Conservation (phyloP, 2,113 vertebrate species). For the Peromyscus californicus region DNA sequence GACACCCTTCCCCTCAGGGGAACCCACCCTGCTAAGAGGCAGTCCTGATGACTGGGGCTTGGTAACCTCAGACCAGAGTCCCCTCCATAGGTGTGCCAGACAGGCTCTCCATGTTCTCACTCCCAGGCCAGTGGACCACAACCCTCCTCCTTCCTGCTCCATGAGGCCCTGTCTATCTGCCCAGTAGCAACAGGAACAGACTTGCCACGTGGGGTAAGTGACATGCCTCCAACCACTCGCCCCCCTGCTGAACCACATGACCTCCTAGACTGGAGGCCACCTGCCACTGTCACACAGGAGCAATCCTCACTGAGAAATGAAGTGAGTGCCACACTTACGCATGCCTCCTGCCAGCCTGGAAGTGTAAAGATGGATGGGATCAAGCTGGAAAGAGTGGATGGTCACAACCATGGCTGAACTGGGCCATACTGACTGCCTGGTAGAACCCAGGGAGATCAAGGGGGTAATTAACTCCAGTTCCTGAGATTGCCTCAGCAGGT, state of each 20-base stretch:
- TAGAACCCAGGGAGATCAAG: neutral
- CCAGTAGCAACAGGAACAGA: neutral
- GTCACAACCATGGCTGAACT: neutral
- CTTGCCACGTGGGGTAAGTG: neutral
- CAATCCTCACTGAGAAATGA: neutral
- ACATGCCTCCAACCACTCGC: neutral
- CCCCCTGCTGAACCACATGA: neutral
- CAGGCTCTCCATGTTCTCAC: accelerated
- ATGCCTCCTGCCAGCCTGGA: neutral
- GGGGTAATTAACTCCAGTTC: neutral
- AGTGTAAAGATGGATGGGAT: accelerated
- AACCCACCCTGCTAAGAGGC: neutral
- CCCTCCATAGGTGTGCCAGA: neutral
- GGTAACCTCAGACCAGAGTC: neutral
- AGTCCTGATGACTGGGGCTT: neutral
- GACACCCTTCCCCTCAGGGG: neutral
- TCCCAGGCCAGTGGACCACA: neutral
- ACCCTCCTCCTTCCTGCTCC: neutral
- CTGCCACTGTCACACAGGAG: neutral
- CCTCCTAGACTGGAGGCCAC: neutral
- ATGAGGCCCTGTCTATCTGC: neutral
- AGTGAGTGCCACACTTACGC: neutral
- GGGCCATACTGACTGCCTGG: neutral
- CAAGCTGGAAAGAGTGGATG: neutral
- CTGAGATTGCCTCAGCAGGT: neutral